phyloP scores from a whole-genome alignment of 2,888 invertebrate species.

The Acleris emargana region DNA sequence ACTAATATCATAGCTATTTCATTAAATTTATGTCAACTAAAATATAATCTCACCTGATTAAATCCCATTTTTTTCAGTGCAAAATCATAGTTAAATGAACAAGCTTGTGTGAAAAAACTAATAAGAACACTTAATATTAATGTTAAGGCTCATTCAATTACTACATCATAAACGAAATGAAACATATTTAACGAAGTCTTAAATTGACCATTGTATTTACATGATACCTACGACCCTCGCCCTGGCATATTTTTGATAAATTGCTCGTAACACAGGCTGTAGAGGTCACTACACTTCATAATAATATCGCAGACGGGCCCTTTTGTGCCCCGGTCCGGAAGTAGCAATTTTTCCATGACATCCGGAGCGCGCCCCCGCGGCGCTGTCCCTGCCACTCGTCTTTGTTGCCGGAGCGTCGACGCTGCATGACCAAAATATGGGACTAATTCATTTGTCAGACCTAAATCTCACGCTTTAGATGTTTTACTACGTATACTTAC shows the following conservation, averaged over 20 bases:
- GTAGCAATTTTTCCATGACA: slow-evolving; percentile 78
- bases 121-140: background rate
- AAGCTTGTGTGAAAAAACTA: too few species aligned
- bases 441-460: slow-evolving; percentile 36
- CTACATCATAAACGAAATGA: slow-evolving; percentile 2
- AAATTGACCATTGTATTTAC: slow-evolving; percentile 12
- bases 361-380: slow-evolving; percentile 65
- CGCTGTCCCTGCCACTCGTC: slow-evolving; percentile 62
- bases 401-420: slow-evolving; percentile 38
- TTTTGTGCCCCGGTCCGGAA: slow-evolving; percentile 71
- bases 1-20: too few species aligned
- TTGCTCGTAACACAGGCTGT: slow-evolving; percentile 56
- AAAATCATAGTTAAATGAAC: too few species aligned
- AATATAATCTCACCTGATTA: too few species aligned
- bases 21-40: too few species aligned
- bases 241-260: slow-evolving; percentile 54
- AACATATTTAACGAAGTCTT: background rate
- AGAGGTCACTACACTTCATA: slow-evolving; percentile 69
- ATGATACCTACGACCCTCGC: slow-evolving; percentile 12
- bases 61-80: too few species aligned
- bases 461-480: slow-evolving; percentile 17
- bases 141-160: background rate
- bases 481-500: too few species aligned
- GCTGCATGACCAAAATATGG: slow-evolving; percentile 51
- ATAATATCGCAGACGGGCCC: slow-evolving; percentile 68